These are phyloP conservation scores for Coecobrya sp. DNA, from an alignment of 2,888 invertebrate genomes.

Conservation along the genomic window DNA sequence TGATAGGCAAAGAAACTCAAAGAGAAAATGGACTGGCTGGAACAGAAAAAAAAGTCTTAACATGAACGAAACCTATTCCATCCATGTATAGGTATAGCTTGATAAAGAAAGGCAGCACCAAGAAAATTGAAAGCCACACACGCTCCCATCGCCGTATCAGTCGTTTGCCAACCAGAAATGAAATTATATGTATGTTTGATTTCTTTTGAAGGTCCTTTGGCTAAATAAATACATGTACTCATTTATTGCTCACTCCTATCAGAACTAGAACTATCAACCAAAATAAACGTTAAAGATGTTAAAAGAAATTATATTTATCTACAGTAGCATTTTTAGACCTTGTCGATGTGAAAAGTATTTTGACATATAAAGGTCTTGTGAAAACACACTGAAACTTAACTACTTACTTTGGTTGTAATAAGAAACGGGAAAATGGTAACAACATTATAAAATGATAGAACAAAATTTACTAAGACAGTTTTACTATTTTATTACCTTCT, in stretches of 20 bases:
- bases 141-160: not conserved
- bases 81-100: not conserved
- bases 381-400: not conserved
- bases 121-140: not conserved
- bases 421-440: not conserved
- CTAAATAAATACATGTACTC: not conserved
- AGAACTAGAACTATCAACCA: not conserved
- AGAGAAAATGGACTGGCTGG: conserved; percentile 29
- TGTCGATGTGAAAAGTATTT: not conserved
- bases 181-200: conserved; percentile 15
- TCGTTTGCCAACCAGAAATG: not conserved
- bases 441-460: conserved; percentile 55
- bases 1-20: conserved; percentile 55
- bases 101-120: not conserved
- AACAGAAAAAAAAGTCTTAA: not conserved
- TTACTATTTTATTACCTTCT: conserved; percentile 62
- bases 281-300: not conserved
- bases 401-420: not conserved
- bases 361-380: not conserved
- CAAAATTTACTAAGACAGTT: conserved; percentile 69
- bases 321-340: not conserved
- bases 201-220: not conserved
- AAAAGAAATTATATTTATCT: not conserved
- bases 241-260: not conserved
- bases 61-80: not conserved